Conservation (phyloP, 2,113 vertebrate species). For the Oreochromis aureus region DNA sequence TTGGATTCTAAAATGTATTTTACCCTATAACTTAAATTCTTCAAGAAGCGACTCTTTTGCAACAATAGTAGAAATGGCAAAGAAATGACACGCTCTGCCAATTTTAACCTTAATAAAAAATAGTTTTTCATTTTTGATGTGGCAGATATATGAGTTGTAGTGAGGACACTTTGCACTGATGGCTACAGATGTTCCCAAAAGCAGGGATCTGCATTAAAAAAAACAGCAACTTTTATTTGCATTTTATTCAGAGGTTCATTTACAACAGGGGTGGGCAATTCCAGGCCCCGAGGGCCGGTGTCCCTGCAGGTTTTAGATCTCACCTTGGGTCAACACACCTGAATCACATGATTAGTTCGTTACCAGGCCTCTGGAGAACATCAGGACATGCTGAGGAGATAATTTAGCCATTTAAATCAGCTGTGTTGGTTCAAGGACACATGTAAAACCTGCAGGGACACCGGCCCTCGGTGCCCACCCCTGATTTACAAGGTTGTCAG, state of each 20-base stretch:
- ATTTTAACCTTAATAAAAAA: neutral
- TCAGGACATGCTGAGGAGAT: too few species aligned
- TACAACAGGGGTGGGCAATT: too few species aligned
- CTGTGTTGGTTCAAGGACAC: too few species aligned
- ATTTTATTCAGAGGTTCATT: neutral
- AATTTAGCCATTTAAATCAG: too few species aligned
- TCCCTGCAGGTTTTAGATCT: too few species aligned
- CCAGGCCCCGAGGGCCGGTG: too few species aligned
- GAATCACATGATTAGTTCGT: too few species aligned
- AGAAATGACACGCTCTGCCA: neutral
- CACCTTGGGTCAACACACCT: too few species aligned
- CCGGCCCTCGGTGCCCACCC: too few species aligned
- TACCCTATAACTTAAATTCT: neutral
- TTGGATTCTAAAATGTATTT: neutral
- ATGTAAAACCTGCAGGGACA: too few species aligned
- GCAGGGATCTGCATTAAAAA: neutral
- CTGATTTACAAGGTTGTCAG: neutral
- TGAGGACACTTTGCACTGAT: neutral
- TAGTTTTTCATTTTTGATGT: neutral
- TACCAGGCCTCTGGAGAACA: too few species aligned
- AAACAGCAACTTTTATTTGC: neutral
- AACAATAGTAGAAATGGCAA: too few species aligned
- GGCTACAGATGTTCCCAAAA: neutral
- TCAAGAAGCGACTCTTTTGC: accelerated
- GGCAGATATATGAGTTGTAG: neutral